Conservation (phyloP, 2,888 invertebrate species). For the Limnephilus auricula region DNA sequence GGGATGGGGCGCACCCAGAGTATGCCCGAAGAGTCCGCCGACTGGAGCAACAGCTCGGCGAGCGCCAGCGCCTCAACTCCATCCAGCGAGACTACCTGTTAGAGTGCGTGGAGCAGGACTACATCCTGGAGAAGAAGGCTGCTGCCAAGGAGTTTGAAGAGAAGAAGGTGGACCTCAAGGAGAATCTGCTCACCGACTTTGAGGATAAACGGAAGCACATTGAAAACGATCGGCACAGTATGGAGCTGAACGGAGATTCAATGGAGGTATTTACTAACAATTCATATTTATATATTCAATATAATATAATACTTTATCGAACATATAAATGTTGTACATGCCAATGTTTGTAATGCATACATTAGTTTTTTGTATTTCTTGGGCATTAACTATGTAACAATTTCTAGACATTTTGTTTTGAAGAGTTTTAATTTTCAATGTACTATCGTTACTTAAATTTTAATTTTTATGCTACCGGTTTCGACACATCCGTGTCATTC, state of each 20-base stretch:
- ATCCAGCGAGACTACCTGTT: conserved; percentile 88
- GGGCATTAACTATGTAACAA: no score
- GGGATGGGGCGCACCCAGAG: conserved; percentile 91
- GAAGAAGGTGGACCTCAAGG: conserved; percentile 93
- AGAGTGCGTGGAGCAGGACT: conserved; percentile 93
- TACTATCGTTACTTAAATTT: no score
- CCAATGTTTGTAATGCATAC: no score
- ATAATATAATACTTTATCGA: background rate
- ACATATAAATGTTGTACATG: no score
- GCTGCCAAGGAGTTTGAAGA: conserved; percentile 96
- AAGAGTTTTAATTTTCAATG: no score
- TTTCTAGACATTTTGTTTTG: no score
- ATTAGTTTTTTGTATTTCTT: no score
- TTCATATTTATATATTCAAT: background rate
- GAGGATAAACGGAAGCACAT: conserved; percentile 95
- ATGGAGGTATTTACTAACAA: conserved; percentile 81
- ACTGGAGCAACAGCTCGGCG: conserved; percentile 89
- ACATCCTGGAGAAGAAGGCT: conserved; percentile 90
- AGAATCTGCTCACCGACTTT: conserved; percentile 92
- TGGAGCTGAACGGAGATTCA: conserved; percentile 94
- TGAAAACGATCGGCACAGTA: conserved; percentile 90
- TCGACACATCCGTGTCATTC: no score
- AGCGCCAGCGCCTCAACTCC: conserved; percentile 84
- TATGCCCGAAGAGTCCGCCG: conserved; percentile 89
- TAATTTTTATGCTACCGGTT: no score